Percentiles rank a stretch among this genome's conserved stretches.
These are phyloP conservation scores for Tyto alba DNA, from an alignment of 2,113 vertebrate genomes.

Conservation along the genomic window DNA sequence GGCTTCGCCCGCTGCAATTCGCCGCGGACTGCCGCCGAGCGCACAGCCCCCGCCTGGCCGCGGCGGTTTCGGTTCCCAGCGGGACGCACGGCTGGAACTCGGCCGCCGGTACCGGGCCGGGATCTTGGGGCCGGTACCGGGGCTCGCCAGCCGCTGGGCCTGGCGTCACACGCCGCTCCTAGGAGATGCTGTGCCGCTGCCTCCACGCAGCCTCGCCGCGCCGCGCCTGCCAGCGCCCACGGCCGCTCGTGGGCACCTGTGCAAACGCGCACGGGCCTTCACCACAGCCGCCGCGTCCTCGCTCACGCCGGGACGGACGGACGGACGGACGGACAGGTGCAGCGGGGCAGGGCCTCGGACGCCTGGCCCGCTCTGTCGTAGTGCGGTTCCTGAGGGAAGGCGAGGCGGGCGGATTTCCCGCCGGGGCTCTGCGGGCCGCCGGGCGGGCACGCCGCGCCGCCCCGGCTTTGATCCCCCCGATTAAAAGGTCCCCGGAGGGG, in stretches of 20 bases:
- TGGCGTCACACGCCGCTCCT: background rate
- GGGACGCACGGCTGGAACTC: too few relatives aligned
- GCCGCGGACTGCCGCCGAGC: too few relatives aligned
- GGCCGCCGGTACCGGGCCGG: too few relatives aligned
- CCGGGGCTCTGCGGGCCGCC: background rate
- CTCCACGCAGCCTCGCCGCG: background rate
- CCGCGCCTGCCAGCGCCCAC: background rate
- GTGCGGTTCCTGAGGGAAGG: too few relatives aligned
- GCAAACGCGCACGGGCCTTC: background rate
- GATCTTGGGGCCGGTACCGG: too few relatives aligned
- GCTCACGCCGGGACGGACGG: background rate
- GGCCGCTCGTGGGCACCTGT: background rate
- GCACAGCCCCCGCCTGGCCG: too few relatives aligned
- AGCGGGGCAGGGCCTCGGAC: background rate
- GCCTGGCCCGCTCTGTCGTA: too few relatives aligned
- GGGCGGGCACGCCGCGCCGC: background rate
- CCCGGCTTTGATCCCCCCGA: background rate
- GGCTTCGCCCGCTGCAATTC: too few relatives aligned
- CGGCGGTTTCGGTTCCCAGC: too few relatives aligned
- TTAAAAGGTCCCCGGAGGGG: background rate
- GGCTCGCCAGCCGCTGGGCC: too few relatives aligned
- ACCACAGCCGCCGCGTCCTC: background rate
- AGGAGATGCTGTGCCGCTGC: background rate
- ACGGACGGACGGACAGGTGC: background rate
- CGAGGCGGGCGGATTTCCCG: rapidly evolving